Evolutionary conservation across 2,888 invertebrate species (phyloP), one percentile per base, ranked within the genome.

Genomic region (Anodontia alba): DNA sequence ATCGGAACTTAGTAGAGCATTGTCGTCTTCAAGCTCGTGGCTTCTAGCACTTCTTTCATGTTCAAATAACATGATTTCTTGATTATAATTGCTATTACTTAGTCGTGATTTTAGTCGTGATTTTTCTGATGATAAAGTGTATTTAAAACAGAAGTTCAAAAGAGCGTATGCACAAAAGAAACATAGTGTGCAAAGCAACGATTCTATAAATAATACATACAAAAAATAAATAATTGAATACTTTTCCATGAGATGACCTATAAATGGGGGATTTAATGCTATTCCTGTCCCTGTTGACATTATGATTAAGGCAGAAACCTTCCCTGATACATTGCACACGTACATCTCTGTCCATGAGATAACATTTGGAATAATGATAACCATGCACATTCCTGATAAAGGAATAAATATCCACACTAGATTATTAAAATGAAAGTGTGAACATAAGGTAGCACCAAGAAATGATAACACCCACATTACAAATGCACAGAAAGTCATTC

Each of bases 271-370:
- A 62, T 83, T 83, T 0, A 33, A 69, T 8, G 80, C 80, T 20
- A 83, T 68, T 2, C 83, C 83, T 15, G 57, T n/a, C 0, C 83
- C 83, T 3, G 78, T 76, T 1, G 80, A 67, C 20, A 83, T 72
- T 75, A 83, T 66, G 10, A 83, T 76, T 29, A 83, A 42, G 10
- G 83, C 72, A 5, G 83, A 72, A 23, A 83, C 62, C 29, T 74
- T 71, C 23, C 83, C 83, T 1, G 83, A 75, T 10, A 83, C 71
- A 20, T 68, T 68, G 46, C 83, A 83, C n/a, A 83, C 76, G 42
- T 83, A 67, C 26, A 75, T 78, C 26, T 72, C 75, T n/a, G 83
- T 80, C 83, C 83, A 83, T n/a, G 83, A 80, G 51, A 83, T 75
- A 17, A 73, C 69, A 23, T 77, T 69, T 12, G 83, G 83, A 67